Percentiles rank a stretch among this genome's conserved stretches.
phyloP scores from a whole-genome alignment of 2,888 invertebrate genomes.

The Pristionchus maxplancki region DNA sequence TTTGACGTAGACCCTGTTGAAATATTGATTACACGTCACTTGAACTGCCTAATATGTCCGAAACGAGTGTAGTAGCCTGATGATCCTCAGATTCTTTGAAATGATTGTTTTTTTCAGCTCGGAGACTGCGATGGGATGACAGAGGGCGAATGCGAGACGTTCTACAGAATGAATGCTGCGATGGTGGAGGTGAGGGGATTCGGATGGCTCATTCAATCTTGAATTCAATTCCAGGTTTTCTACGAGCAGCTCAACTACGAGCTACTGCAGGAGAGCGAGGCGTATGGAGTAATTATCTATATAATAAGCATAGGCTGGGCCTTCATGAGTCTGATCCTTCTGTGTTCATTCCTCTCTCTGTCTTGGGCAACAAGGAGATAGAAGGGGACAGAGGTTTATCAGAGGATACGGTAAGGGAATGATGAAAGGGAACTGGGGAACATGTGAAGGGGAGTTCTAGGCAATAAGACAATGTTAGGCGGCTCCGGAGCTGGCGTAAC shows the following conservation, averaged over 20 bases:
- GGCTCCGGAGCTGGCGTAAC: too few relatives aligned
- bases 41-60: not conserved
- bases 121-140: conserved; percentile 71
- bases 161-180: conserved; percentile 67
- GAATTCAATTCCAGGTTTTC: conserved; percentile 60
- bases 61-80: not conserved
- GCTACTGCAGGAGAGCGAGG: conserved; percentile 67
- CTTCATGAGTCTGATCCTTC: not conserved
- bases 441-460: too few relatives aligned
- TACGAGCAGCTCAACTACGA: conserved; percentile 70
- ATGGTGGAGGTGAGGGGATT: conserved; percentile 59
- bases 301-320: not conserved
- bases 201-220: too few relatives aligned
- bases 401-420: too few relatives aligned
- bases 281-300: conserved; percentile 57
- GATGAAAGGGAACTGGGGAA: too few relatives aligned
- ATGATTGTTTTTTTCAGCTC: conserved; percentile 57
- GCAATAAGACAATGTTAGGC: too few relatives aligned
- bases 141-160: conserved; percentile 66
- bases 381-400: too few relatives aligned
- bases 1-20: not conserved
- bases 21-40: not conserved
- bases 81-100: not conserved
- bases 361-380: not conserved
- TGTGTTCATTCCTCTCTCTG: not conserved